Evolutionary conservation across 2,888 invertebrate species (phyloP).

Genomic region (Erannis defoliaria): DNA sequence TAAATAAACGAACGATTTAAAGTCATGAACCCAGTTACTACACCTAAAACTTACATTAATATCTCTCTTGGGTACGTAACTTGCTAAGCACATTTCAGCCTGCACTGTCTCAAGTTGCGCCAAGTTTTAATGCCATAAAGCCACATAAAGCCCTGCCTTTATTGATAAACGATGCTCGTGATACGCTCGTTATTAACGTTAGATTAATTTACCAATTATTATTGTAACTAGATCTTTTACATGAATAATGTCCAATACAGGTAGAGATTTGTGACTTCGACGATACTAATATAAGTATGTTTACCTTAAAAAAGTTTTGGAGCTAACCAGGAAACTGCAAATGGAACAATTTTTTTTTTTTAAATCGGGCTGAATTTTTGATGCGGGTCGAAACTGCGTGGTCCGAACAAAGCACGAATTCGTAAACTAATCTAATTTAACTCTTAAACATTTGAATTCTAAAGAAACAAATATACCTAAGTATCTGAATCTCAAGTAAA

Average conservation of each 20-base stretch:
- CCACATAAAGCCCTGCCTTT: slow-evolving; percentile 47
- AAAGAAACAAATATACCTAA: background rate
- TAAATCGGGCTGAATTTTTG: too few relatives aligned
- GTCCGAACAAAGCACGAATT: too few relatives aligned
- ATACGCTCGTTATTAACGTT: slow-evolving; percentile 40
- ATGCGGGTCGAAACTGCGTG: too few relatives aligned
- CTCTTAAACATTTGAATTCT: too few relatives aligned
- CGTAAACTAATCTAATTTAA: too few relatives aligned
- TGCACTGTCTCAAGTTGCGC: slow-evolving; percentile 48
- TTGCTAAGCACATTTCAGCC: slow-evolving; percentile 46
- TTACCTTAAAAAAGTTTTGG: too few relatives aligned
- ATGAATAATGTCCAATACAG: too few relatives aligned
- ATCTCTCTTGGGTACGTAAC: slow-evolving; percentile 46
- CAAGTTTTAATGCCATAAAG: slow-evolving; percentile 50
- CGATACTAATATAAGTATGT: too few relatives aligned
- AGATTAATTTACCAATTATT: slow-evolving; percentile 29
- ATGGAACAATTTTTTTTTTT: too few relatives aligned
- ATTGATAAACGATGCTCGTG: slow-evolving; percentile 46
- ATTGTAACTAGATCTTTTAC: slow-evolving; percentile 7
- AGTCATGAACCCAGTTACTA: slow-evolving; percentile 40
- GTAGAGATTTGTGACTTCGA: too few relatives aligned
- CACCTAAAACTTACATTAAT: slow-evolving; percentile 47
- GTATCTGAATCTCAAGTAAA: slow-evolving; percentile 13
- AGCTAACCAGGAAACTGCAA: too few relatives aligned
- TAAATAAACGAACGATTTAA: slow-evolving; percentile 45